These are phyloP conservation scores for Helicoverpa armigera DNA, from an alignment of 1,140 invertebrate genomes.

Conservation along the genomic window DNA sequence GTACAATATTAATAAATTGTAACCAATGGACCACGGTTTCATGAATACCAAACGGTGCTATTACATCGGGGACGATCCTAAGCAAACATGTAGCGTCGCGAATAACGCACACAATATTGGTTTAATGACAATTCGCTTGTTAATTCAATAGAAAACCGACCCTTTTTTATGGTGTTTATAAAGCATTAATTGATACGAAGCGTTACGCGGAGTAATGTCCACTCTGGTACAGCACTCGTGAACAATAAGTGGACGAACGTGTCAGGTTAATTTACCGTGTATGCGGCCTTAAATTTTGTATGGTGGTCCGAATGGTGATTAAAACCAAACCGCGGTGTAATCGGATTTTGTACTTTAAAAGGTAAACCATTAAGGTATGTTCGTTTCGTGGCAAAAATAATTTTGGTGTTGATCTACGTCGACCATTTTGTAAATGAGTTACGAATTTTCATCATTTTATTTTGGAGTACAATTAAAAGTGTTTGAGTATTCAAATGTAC, in stretches of 20 bases:
- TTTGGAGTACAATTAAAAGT: too few relatives aligned
- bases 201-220: background rate
- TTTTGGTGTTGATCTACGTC: too few relatives aligned
- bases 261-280: background rate
- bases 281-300: background rate
- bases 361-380: background rate
- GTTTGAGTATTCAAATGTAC: too few relatives aligned
- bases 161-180: constrained; percentile 39
- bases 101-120: constrained; percentile 45
- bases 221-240: background rate
- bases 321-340: background rate
- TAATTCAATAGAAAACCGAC: constrained; percentile 41
- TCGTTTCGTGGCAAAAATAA: too few relatives aligned
- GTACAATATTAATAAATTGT: constrained; percentile 45
- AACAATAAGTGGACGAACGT: constrained; percentile 15
- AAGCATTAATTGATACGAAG: constrained; percentile 19
- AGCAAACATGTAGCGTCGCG: constrained; percentile 29
- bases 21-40: constrained; percentile 32
- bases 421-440: too few relatives aligned
- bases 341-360: background rate
- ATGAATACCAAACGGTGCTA: constrained; percentile 37
- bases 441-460: too few relatives aligned
- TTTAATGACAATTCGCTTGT: constrained; percentile 45
- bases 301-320: background rate
- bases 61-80: constrained; percentile 45